These are phyloP conservation scores for Gobius niger DNA, from an alignment of 2,113 vertebrate genomes.

Conservation along the genomic window DNA sequence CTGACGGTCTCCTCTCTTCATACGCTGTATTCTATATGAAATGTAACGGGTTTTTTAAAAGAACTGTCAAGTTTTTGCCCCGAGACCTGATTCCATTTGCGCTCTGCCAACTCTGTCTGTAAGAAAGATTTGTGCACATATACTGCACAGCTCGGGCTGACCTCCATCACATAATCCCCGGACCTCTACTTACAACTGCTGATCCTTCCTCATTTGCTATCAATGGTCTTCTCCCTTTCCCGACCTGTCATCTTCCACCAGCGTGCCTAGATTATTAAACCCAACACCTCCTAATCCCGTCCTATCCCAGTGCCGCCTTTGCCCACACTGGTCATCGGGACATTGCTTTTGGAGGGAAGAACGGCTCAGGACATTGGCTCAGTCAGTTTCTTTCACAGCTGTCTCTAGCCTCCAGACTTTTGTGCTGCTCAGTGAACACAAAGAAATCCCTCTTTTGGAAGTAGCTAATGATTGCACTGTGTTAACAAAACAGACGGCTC, in stretches of 20 bases:
- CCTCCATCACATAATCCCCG: conserved; percentile 62
- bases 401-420: conserved; percentile 22
- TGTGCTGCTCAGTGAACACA: conserved; percentile 27
- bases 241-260: conserved; percentile 48
- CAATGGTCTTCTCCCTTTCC: conserved; percentile 47
- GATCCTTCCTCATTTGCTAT: conserved; percentile 59
- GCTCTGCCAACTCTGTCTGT: conserved; percentile 7
- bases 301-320: conserved; percentile 38
- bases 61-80: conserved; percentile 35
- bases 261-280: conserved; percentile 57
- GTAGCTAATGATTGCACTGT: conserved; percentile 21
- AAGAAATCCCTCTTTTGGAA: conserved; percentile 11
- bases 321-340: conserved; percentile 52
- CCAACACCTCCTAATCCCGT: conserved; percentile 65
- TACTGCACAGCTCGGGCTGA: conserved; percentile 35
- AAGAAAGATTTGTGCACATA: conserved; percentile 44
- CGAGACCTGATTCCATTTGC: conserved; percentile 32
- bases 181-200: conserved; percentile 59
- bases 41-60: conserved; percentile 18
- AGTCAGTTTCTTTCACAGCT: conserved; percentile 32
- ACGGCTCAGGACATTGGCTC: conserved; percentile 23
- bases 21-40: conserved; percentile 26
- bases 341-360: conserved; percentile 40
- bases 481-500: conserved; percentile 1
- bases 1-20: conserved; percentile 12